Conservation (phyloP, 2,113 vertebrate species). For the Pseudopipra pipra region DNA sequence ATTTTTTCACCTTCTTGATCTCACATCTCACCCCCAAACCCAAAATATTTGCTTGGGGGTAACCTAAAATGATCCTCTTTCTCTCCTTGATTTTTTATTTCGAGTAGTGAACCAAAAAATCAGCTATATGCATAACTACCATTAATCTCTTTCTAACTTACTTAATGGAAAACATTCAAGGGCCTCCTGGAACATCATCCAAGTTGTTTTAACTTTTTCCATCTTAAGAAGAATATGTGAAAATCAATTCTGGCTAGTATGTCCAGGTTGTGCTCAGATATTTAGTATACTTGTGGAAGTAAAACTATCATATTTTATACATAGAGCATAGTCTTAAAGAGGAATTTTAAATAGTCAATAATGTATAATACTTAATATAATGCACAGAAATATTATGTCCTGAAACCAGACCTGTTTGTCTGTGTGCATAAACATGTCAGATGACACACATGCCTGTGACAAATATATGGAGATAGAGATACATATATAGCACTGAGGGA, state of each 20-base stretch:
- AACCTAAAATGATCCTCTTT: slow-evolving; percentile 24
- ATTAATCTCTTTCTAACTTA: slow-evolving; percentile 48
- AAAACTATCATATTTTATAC: background rate
- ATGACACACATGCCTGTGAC: background rate
- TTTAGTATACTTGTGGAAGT: background rate
- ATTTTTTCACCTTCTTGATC: slow-evolving; percentile 52
- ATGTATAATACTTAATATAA: background rate
- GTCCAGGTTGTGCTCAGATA: background rate
- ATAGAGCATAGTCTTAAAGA: background rate
- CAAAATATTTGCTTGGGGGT: slow-evolving; percentile 50
- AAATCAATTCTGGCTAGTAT: slow-evolving; percentile 5
- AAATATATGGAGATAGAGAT: background rate
- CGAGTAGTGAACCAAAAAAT: slow-evolving; percentile 51
- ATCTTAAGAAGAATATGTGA: slow-evolving; percentile 2
- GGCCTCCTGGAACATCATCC: slow-evolving; percentile 23
- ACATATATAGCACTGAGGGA: background rate
- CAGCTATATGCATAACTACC: slow-evolving; percentile 27
- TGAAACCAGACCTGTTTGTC: background rate
- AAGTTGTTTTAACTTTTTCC: slow-evolving; percentile 41
- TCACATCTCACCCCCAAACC: background rate
- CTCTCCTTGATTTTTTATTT: slow-evolving; percentile 22
- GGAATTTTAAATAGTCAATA: background rate
- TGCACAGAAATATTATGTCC: background rate
- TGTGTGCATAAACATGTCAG: background rate
- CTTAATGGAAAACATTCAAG: slow-evolving; percentile 56